These are phyloP conservation scores for Hydropsyche betteni DNA, from an alignment of 2,888 invertebrate genomes.

Conservation along the genomic window DNA sequence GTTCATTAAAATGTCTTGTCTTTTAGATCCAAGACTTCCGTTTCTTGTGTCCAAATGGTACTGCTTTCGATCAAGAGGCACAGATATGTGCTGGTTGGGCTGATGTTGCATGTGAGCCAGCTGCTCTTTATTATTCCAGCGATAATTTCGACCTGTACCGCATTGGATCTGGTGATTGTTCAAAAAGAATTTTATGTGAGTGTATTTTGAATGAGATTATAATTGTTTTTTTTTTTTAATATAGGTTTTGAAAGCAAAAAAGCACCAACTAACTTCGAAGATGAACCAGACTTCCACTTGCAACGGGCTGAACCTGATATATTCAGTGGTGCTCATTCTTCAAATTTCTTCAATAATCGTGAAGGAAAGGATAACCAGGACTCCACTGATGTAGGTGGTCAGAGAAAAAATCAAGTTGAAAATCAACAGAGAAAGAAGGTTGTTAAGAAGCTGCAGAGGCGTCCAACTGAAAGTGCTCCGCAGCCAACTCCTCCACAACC, in stretches of 20 bases:
- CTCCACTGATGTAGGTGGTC: constrained; percentile 56
- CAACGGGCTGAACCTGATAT: constrained; percentile 78
- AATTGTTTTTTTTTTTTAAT: constrained; percentile 19
- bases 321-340: constrained; percentile 76
- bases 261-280: constrained; percentile 68
- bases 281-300: constrained; percentile 76
- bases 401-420: constrained; percentile 57
- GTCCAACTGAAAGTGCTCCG: constrained; percentile 55
- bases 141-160: constrained; percentile 89
- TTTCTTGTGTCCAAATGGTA: constrained; percentile 89
- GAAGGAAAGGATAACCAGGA: constrained; percentile 69
- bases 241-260: constrained; percentile 74
- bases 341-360: constrained; percentile 77
- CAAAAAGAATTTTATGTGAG: constrained; percentile 48
- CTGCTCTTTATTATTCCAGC: constrained; percentile 80
- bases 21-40: constrained; percentile 79
- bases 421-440: constrained; percentile 59
- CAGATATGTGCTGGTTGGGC: constrained; percentile 93
- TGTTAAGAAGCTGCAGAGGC: constrained; percentile 57
- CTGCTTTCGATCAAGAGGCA: constrained; percentile 90
- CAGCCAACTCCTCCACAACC: constrained; percentile 51
- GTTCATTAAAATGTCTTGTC: constrained; percentile 8
- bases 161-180: constrained; percentile 75
- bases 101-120: constrained; percentile 86
- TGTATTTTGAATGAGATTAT: constrained; percentile 25